phyloP scores from a whole-genome alignment of 2,113 vertebrate species.

The Setophaga petechia region DNA sequence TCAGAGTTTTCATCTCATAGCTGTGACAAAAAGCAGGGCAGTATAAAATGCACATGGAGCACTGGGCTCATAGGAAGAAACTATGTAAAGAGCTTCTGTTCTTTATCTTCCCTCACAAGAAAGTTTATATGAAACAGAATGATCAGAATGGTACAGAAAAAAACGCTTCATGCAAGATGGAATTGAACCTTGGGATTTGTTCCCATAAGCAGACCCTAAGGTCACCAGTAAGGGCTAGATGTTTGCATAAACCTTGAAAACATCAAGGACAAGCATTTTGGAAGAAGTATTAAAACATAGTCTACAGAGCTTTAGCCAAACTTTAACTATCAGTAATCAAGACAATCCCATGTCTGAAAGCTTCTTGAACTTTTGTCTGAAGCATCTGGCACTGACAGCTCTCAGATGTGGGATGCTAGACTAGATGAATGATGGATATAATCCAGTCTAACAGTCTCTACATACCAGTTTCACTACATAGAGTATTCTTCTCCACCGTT shows the following conservation, averaged over 20 bases:
- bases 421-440: background rate
- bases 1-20: background rate
- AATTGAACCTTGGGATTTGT: background rate
- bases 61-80: background rate
- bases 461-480: background rate
- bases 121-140: slow-evolving; percentile 14
- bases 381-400: slow-evolving; percentile 9
- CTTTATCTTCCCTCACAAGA: slow-evolving; percentile 15
- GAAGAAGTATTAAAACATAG: background rate
- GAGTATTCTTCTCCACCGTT: background rate
- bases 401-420: background rate
- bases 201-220: background rate
- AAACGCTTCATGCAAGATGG: background rate
- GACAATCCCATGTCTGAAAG: background rate
- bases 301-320: slow-evolving; percentile 1
- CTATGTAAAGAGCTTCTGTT: slow-evolving; percentile 8
- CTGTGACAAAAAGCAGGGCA: background rate
- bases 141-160: background rate
- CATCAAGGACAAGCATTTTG: background rate
- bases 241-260: background rate
- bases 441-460: background rate
- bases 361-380: background rate
- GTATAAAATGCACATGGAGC: background rate
- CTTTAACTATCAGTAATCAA: background rate
- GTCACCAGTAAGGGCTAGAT: background rate